Conservation (phyloP, 2,113 vertebrate genomes). For the Setophaga coronata region DNA sequence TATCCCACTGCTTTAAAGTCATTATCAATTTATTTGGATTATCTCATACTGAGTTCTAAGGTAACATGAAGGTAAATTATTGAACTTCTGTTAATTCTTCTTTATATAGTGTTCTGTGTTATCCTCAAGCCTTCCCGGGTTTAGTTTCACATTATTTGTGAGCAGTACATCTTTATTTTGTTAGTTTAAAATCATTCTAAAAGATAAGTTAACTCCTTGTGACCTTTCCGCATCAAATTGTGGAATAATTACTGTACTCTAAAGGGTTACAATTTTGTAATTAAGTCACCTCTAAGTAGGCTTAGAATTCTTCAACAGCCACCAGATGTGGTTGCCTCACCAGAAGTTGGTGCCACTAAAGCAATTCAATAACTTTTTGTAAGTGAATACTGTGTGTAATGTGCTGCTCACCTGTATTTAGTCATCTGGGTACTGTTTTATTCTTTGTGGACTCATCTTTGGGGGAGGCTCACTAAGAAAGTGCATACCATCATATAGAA, state of each 20-base stretch:
- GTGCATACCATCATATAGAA: neutral
- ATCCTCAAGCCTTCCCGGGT: neutral
- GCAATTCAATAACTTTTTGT: neutral
- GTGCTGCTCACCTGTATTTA: neutral
- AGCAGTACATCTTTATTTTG: neutral
- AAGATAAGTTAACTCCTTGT: neutral
- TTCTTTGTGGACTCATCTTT: neutral
- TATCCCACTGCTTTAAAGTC: neutral
- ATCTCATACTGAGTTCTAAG: neutral
- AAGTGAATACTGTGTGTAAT: neutral
- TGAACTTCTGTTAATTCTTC: neutral
- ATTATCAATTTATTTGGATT: neutral
- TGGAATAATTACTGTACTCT: neutral
- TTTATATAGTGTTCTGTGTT: neutral
- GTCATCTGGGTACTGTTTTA: neutral
- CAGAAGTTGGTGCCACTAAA: neutral
- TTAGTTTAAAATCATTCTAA: neutral
- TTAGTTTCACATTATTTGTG: neutral
- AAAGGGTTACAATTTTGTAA: neutral
- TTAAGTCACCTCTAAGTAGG: neutral
- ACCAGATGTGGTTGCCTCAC: neutral
- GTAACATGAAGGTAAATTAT: neutral
- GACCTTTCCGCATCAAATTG: neutral
- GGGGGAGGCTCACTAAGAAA: neutral
- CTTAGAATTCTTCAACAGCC: neutral